Conservation (phyloP, 2,113 vertebrate species). For the Istiophorus platypterus region DNA sequence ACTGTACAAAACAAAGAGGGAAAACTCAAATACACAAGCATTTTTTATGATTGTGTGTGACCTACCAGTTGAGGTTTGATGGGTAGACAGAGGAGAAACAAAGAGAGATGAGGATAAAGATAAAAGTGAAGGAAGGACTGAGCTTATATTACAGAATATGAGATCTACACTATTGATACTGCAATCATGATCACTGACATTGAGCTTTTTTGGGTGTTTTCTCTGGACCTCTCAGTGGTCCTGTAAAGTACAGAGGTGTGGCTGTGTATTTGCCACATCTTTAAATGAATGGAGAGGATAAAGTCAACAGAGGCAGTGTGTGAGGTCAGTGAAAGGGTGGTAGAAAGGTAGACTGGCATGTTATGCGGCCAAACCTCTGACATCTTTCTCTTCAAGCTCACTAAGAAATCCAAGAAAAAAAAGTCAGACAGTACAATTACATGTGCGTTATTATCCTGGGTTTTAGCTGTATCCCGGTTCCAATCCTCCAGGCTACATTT, state of each 20-base stretch:
- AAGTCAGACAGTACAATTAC: not conserved
- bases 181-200: not conserved
- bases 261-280: conserved; percentile 12
- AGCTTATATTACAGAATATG: conserved; percentile 54
- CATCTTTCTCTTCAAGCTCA: conserved; percentile 8
- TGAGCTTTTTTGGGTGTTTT: not conserved
- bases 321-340: conserved; percentile 5
- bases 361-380: not conserved
- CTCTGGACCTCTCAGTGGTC: conserved; percentile 6
- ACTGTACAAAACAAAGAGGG: conserved; percentile 62
- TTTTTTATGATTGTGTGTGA: conserved; percentile 43
- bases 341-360: not conserved
- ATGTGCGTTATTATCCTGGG: not conserved
- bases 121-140: not conserved
- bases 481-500: not conserved
- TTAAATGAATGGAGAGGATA: not conserved
- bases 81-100: conserved; percentile 5
- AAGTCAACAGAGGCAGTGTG: not conserved
- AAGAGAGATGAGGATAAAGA: conserved; percentile 16
- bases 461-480: not conserved
- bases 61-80: conserved; percentile 54
- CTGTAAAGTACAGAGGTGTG: conserved; percentile 6
- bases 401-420: not conserved
- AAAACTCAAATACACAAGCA: conserved; percentile 41
- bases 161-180: conserved; percentile 33